Evolutionary conservation across 2,797 vertebrate genomes (phyloP), one percentile per base, ranked within the genome.

Genomic region (Sarcophilus harrisii): DNA sequence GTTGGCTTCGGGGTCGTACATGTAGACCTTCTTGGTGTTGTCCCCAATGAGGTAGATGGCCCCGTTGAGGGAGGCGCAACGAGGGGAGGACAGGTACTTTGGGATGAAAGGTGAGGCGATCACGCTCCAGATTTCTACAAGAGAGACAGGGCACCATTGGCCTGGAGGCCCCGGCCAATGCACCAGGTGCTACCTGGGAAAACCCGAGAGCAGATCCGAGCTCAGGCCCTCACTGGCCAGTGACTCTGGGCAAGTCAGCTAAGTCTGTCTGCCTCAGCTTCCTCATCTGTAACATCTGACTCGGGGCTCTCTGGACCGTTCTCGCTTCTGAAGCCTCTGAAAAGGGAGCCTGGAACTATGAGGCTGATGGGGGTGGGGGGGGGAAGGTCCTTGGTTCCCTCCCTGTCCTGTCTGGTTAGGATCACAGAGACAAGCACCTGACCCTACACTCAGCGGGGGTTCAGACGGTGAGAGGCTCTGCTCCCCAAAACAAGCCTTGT

Each of bases 1-100:
- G 98, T 99, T 99, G 87, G 98, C 99, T 45, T 99, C 99, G 0
- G 99, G 99, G 97, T 99, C 98, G 28, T 99, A 99, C 93, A 98
- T 96, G 0, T 99, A 99, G 52, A 99, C 99, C 96, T 99, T 99
- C 98, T 99, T 99, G 52, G 99, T 99, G 98, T 99, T 99, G 98
- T 99, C 99, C 11, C 99, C 99, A 0, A 99, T 98, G 95, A 99
- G 99, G 97, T 99, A 99, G 96, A 99, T 99, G 8, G 98, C 98
- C 9, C 99, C 99, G 0, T 98, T 99, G 97, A 99, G 97, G 0
- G 99, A 99, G 1, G 99, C 99, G 0, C 99, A 99, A n/a, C 99
- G 98, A 0, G 99, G 99, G 32, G 99, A 99, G 0, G 99, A 99
- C 66, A 99, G 98, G 98, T 99, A 99, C 98, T 99, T 99, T 13